Base-by-base conservation (phyloP, 2,797 vertebrate species). In the Cichlasoma orientale region DNA sequence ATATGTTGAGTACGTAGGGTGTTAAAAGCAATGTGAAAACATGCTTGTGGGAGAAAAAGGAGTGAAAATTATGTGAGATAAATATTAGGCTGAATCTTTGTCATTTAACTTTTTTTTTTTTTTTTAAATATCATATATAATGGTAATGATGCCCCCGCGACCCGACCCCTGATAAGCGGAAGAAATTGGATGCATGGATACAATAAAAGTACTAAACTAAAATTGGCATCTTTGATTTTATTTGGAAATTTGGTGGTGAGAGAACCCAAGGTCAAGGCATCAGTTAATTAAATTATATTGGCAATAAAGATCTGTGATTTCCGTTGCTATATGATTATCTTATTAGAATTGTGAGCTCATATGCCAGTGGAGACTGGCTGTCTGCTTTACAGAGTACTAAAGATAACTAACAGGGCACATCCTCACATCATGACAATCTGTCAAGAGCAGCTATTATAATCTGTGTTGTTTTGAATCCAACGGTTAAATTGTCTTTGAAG, bases 241-340 rank as follows among this genome's bases (percentile, higher is more conserved):
- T 83, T 86, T n/a, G 74, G 52, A 79, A 74, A 80, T 83, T 80
- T 47, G 31, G 9, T 55, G 57, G 56, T 73, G 33, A 70, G 76
- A 74, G 74, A 84, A 84, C 16, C 12, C n/a, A 47, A 78, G 77
- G 84, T 88, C 89, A 86, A 2, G 1, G 11, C 10, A 68, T 77
- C 31, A 18, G 83, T 59, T 91, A 84, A 93, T 93, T 85, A 3
- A 23, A 88, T 93, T 88, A 75, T 3, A 3, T 29, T 7, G 56
- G 61, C 54, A 76, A 93, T 90, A 61, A 72, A 68, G 75, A 90
- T 89, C 78, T 29, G 73, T n/a, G 66, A 82, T 85, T 92, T 93
- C 90, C 82, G 50, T 82, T 75, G 41, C 89, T 77, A 90, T 83
- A 25, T 58, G 66, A 86, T 90, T 88, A 90, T 82, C 80, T 61